Evolutionary conservation across 2,888 invertebrate genomes (phyloP), one percentile per base, ranked within the genome.

Genomic region (Oligia strigilis): DNA sequence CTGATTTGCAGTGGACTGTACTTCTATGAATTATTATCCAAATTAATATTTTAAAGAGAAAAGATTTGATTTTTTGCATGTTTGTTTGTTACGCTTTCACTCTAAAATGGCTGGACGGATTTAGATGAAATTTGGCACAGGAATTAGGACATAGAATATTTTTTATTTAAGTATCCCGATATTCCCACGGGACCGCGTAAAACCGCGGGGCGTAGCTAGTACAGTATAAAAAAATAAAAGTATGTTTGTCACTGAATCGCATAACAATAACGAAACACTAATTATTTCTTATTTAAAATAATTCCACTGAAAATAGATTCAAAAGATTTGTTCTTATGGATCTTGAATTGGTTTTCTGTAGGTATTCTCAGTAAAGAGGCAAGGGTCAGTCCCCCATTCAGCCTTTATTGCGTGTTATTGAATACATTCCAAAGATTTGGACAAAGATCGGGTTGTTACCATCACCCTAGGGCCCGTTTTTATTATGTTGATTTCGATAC

Each of bases 381-480:
- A 78, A 85, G 90, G 92, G 92, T 90, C 91, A 92, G 81, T 76
- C 85, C 86, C 87, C 78, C 14, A 70, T 69, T 82, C 80, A 60
- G 66, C 64, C 75, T 84, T 75, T 78, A 82, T 79, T 81, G 82
- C 78, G 67, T 90, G 87, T 89, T 92, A 90, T 91, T 90, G 88
- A 93, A 92, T 91, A 90, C 85, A 91, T 91, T 92, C 90, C 87
- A 87, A 88, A 89, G 89, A 89, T 88, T 91, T 89, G 90, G 90
- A 92, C 90, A 90, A 86, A 90, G 90, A 88, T 87, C 85, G 79
- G 84, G 85, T 90, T 86, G 89, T 85, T 85, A 75, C 80, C 77
- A 46, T 85, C 83, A 82, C 76, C 86, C 91, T 89, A 88, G 60
- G 79, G 72, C 6, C 40, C 13, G 62, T 62, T 64, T 52, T 73